Conservation (phyloP, 2,888 invertebrate genomes). For the Acronicta psi region DNA sequence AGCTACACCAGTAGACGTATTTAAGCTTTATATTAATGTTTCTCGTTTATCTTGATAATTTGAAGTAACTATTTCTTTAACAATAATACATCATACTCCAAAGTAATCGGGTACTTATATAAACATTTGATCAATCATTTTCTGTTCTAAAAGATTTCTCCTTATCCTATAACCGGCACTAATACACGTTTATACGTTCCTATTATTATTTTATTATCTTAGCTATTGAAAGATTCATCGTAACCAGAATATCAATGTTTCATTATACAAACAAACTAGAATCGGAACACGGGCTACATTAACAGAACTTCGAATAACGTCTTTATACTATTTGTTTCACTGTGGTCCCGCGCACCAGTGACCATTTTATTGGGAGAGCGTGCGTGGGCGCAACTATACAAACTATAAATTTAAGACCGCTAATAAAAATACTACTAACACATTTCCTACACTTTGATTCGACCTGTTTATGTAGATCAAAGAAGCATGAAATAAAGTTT, state of each 20-base stretch:
- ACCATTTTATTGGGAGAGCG: slow-evolving; percentile 76
- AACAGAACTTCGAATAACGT: slow-evolving; percentile 52
- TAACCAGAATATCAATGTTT: slow-evolving; percentile 51
- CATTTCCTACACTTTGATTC: slow-evolving; percentile 87
- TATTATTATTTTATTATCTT: slow-evolving; percentile 51
- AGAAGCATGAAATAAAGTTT: slow-evolving; percentile 81
- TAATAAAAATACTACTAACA: slow-evolving; percentile 87
- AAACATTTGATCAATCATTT: slow-evolving; percentile 38
- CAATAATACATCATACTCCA: slow-evolving; percentile 28
- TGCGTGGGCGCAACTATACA: slow-evolving; percentile 82
- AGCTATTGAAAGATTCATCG: slow-evolving; percentile 45
- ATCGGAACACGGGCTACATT: slow-evolving; percentile 38
- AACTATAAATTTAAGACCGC: slow-evolving; percentile 84
- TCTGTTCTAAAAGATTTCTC: slow-evolving; percentile 26
- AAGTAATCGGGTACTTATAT: slow-evolving; percentile 17
- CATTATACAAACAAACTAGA: slow-evolving; percentile 49
- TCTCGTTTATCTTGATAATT: slow-evolving; percentile 17
- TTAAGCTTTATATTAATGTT: slow-evolving; percentile 15
- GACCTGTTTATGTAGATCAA: slow-evolving; percentile 87
- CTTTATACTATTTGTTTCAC: slow-evolving; percentile 72
- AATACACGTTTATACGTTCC: slow-evolving; percentile 13
- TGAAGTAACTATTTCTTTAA: not conserved
- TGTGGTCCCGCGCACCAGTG: slow-evolving; percentile 67
- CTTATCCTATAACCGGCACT: slow-evolving; percentile 8
- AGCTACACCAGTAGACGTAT: not conserved